Percentiles rank a stretch among this genome's conserved stretches.
These are phyloP conservation scores for Drosophila pseudoananassae DNA, from an alignment of 1,140 invertebrate genomes.

Conservation along the genomic window DNA sequence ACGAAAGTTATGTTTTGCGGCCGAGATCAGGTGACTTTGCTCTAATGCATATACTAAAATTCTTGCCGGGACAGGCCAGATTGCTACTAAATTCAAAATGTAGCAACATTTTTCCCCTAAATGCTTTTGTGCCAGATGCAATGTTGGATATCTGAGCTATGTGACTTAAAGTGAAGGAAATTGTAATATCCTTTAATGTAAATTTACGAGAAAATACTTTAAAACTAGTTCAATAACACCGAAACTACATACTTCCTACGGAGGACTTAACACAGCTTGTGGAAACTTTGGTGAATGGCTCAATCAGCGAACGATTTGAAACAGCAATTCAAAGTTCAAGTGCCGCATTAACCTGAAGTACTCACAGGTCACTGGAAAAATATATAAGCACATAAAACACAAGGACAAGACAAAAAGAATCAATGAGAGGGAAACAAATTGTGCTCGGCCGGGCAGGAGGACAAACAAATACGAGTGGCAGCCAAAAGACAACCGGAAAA, in stretches of 20 bases:
- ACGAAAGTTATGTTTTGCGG: constrained; percentile 45
- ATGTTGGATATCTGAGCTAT: too few relatives aligned
- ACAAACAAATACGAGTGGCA: constrained; percentile 58
- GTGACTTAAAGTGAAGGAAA: neutral
- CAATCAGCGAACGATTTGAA: constrained; percentile 37
- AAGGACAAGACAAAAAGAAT: constrained; percentile 30
- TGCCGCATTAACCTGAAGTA: constrained; percentile 46
- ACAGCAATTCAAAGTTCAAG: constrained; percentile 49
- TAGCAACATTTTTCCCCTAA: neutral
- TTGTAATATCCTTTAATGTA: neutral
- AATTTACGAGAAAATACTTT: neutral
- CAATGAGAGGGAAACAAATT: constrained; percentile 59
- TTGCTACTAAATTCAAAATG: neutral
- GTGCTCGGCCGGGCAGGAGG: constrained; percentile 37
- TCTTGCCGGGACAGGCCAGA: neutral
- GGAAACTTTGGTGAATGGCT: constrained; percentile 9
- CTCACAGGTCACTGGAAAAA: constrained; percentile 27
- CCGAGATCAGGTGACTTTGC: constrained; percentile 27
- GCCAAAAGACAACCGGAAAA: constrained; percentile 55
- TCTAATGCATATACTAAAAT: constrained; percentile 19
- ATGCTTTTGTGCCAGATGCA: neutral
- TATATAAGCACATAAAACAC: constrained; percentile 9
- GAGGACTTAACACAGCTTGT: neutral
- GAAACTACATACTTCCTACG: neutral
- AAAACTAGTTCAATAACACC: neutral